Conservation (phyloP, 2,888 invertebrate genomes). For the Pachliopta kotzebuea region DNA sequence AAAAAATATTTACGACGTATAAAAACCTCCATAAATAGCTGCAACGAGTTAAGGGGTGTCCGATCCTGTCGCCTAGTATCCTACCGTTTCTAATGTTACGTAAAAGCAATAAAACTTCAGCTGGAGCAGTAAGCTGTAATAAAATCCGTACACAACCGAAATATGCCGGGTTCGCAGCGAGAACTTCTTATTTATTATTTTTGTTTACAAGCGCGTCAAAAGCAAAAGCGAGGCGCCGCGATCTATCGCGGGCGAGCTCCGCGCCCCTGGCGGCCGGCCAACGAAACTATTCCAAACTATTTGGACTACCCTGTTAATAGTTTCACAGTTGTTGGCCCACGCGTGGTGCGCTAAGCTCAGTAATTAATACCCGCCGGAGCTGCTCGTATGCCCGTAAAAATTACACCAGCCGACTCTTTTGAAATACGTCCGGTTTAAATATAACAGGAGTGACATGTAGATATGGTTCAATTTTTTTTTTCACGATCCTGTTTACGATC, state of each 20-base stretch:
- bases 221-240: conserved; percentile 60
- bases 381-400: conserved; percentile 49
- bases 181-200: conserved; percentile 65
- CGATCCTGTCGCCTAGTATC: conserved; percentile 36
- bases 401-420: conserved; percentile 45
- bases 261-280: conserved; percentile 66
- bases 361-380: conserved; percentile 57
- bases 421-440: conserved; percentile 41
- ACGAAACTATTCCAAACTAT: conserved; percentile 71
- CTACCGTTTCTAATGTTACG: conserved; percentile 56
- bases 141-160: conserved; percentile 60
- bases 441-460: conserved; percentile 42
- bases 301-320: conserved; percentile 65
- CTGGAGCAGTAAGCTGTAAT: conserved; percentile 51
- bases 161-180: conserved; percentile 35
- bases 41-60: conserved; percentile 30
- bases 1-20: conserved; percentile 19
- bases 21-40: conserved; percentile 18
- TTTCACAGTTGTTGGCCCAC: conserved; percentile 59
- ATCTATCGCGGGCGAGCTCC: conserved; percentile 55
- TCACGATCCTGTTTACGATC: conserved; percentile 21
- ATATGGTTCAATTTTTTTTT: conserved; percentile 33
- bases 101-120: conserved; percentile 62
- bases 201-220: conserved; percentile 71
- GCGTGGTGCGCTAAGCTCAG: conserved; percentile 55